A percentile compares a stretch with the other conserved stretches of the same genome.
These are phyloP conservation scores for Microctenopoma steveboyesi DNA, from an alignment of 2,797 vertebrate genomes.

Conservation along the genomic window DNA sequence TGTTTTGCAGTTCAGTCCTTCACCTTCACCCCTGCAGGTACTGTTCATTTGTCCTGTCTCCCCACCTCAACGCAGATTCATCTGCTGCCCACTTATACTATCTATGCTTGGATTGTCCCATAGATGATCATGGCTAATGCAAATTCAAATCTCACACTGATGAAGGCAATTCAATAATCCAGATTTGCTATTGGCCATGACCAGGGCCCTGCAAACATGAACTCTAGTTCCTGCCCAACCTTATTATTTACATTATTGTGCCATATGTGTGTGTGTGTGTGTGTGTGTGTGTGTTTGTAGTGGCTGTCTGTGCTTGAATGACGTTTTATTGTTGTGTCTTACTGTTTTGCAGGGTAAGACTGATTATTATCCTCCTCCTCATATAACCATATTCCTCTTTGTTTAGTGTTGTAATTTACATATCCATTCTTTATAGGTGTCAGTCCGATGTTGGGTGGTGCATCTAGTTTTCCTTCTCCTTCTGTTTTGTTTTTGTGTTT, in stretches of 20 bases:
- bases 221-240: slow-evolving; percentile 32
- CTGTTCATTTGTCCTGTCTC: slow-evolving; percentile 90
- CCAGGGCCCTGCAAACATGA: slow-evolving; percentile 46
- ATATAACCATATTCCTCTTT: slow-evolving; percentile 34
- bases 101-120: slow-evolving; percentile 46
- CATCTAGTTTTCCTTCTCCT: slow-evolving; percentile 4
- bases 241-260: slow-evolving; percentile 42
- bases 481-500: background rate
- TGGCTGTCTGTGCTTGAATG: slow-evolving; percentile 42
- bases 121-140: slow-evolving; percentile 59
- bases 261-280: slow-evolving; percentile 53
- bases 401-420: slow-evolving; percentile 29
- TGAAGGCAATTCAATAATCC: slow-evolving; percentile 1
- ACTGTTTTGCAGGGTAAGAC: slow-evolving; percentile 36
- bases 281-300: slow-evolving; percentile 43
- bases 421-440: slow-evolving; percentile 39
- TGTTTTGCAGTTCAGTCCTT: slow-evolving; percentile 94
- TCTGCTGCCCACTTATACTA: slow-evolving; percentile 51
- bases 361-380: slow-evolving; percentile 26
- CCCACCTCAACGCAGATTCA: slow-evolving; percentile 49
- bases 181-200: slow-evolving; percentile 57
- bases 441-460: slow-evolving; percentile 26
- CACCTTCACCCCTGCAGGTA: slow-evolving; percentile 94
- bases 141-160: slow-evolving; percentile 37
- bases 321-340: slow-evolving; percentile 38